Evolutionary conservation across 2,888 invertebrate genomes (phyloP), one percentile per base, ranked within the genome.

Genomic region (Sesamia inferens): DNA sequence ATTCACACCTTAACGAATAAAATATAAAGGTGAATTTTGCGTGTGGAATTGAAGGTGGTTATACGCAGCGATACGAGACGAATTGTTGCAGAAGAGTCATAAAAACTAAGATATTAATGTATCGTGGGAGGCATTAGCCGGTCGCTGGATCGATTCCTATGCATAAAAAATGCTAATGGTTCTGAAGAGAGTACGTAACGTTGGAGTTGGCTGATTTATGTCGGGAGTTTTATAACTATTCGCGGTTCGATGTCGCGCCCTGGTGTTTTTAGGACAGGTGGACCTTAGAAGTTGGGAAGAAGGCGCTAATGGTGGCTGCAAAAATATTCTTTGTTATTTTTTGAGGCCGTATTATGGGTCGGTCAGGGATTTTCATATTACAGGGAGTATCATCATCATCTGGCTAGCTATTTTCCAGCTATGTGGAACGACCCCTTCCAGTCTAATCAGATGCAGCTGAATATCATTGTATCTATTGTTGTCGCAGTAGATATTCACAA

Each of bases 31-130:
- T 6, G 47, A 69, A 8, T 47, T 76, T 88, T n/a, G 51, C 14
- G 4, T 51, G 57, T 7, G 16, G 8, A 5, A 1, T 0, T 2
- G 0, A 0, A 51, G 76, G 91, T 86, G 85, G 84, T 93, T 95
- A 91, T 81, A 89, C 76, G 83, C 69, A 72, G 78, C 77, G 78
- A 74, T 74, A 83, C 75, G 89, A 92, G 94, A 93, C 92, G 92
- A 90, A 94, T 94, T 94, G 94, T 95, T 96, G 92, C 93, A 92
- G 93, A 95, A 95, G 94, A 96, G 94, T 96, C 96, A 95, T 96
- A 96, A 96, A 96, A 96, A 96, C 95, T 96, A 95, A 96, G 96
- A 96, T 96, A 96, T 96, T 96, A 96, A 96, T 96, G 96, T 96
- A 96, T 96, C 96, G 95, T 93, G 96, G 96, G 96, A 96, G 95